phyloP scores from a whole-genome alignment of 2,113 vertebrate genomes.

The Synchiropus splendidus region DNA sequence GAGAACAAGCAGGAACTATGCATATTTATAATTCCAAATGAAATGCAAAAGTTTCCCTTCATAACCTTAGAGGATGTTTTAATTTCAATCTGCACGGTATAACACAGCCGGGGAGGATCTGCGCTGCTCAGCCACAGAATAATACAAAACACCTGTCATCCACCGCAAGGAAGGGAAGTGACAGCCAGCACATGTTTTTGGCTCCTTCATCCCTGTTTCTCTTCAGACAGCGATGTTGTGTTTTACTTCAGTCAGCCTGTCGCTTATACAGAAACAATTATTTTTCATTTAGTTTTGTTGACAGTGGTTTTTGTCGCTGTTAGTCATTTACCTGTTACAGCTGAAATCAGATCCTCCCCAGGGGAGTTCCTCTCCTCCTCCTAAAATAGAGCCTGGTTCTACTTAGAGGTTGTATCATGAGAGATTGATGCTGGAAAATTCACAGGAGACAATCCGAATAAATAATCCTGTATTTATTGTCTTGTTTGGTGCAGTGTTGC shows the following conservation, averaged over 20 bases:
- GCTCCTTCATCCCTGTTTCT: conserved; percentile 20
- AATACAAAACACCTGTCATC: conserved; percentile 52
- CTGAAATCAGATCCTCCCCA: not conserved
- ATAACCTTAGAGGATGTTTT: conserved; percentile 16
- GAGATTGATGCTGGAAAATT: no score
- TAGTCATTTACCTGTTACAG: conserved; percentile 22
- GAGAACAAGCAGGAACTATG: no score
- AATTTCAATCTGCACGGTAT: conserved; percentile 15
- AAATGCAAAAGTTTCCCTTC: conserved; percentile 33
- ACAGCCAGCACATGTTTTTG: conserved; percentile 23
- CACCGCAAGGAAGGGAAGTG: conserved; percentile 20
- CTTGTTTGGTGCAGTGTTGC: no score
- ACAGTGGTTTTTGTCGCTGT: conserved; percentile 17
- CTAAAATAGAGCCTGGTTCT: no score
- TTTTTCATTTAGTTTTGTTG: conserved; percentile 32
- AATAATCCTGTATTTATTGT: no score
- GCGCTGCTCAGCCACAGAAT: conserved; percentile 18
- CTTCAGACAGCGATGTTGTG: conserved; percentile 20
- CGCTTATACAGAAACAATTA: conserved; percentile 17
- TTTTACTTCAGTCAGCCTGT: conserved; percentile 35
- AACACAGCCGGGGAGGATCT: conserved; percentile 7
- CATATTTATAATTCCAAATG: no score
- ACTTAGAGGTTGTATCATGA: no score
- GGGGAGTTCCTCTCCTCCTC: no score
- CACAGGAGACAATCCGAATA: no score